Evolutionary conservation across 1,140 invertebrate species (phyloP).

Genomic region (Maniola jurtina): DNA sequence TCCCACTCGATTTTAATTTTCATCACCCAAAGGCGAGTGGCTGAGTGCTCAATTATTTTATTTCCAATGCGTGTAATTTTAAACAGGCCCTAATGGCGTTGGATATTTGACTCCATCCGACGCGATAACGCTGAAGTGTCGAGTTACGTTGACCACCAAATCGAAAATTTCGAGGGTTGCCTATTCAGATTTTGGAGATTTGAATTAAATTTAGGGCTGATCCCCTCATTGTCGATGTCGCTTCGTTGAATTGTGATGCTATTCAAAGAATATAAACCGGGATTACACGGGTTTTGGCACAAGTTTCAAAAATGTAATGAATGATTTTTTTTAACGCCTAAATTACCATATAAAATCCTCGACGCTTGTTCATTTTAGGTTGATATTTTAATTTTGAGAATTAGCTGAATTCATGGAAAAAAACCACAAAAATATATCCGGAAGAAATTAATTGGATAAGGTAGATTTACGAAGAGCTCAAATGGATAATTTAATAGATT

Average conservation of each 20-base stretch:
- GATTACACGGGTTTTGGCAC: constrained; percentile 43
- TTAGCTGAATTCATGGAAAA: background rate
- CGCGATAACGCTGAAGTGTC: constrained; percentile 40
- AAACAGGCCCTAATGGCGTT: constrained; percentile 32
- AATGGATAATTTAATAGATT: too few species aligned
- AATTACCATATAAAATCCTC: constrained; percentile 20
- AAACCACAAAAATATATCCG: background rate
- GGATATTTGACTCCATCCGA: constrained; percentile 32
- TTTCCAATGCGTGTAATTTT: constrained; percentile 32
- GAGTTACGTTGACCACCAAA: constrained; percentile 54
- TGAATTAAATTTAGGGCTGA: constrained; percentile 53
- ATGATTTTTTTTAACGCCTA: constrained; percentile 12
- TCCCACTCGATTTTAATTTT: constrained; percentile 1
- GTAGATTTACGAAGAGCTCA: too few species aligned
- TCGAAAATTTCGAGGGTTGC: constrained; percentile 47
- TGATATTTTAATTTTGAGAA: background rate
- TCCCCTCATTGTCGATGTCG: constrained; percentile 26
- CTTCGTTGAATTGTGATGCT: constrained; percentile 33
- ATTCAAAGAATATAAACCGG: constrained; percentile 41
- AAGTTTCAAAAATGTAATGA: constrained; percentile 24
- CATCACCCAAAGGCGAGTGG: constrained; percentile 6
- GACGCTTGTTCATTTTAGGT: background rate
- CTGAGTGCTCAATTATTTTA: constrained; percentile 28
- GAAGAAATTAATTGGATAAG: background rate
- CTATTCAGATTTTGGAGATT: constrained; percentile 42